These are phyloP conservation scores for Drosophila mauritiana DNA, from an alignment of 1,140 invertebrate species.

Conservation along the genomic window DNA sequence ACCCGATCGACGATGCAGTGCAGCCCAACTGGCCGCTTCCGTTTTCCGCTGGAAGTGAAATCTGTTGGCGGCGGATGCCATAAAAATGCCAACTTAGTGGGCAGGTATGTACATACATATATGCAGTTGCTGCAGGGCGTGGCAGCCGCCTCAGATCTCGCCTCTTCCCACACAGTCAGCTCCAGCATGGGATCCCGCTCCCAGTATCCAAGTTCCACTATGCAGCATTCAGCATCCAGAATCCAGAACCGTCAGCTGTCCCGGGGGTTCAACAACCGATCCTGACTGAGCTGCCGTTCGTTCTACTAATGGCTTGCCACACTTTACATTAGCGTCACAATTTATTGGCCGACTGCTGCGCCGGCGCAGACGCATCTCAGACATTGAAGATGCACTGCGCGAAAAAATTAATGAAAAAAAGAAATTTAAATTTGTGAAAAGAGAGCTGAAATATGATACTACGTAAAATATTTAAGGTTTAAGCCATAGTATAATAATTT, in stretches of 20 bases:
- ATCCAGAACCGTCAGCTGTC: slow-evolving; percentile 50
- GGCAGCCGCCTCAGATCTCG: slow-evolving; percentile 15
- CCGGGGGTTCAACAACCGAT: slow-evolving; percentile 66
- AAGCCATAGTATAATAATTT: too few species aligned
- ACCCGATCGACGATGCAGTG: slow-evolving; percentile 10
- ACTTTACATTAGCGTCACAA: slow-evolving; percentile 82
- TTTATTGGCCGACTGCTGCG: slow-evolving; percentile 71
- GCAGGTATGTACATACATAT: slow-evolving; percentile 13
- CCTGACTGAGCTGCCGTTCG: slow-evolving; percentile 33
- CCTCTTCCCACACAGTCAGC: slow-evolving; percentile 41
- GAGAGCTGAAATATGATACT: too few species aligned
- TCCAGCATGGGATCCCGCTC: background rate
- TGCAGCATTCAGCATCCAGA: background rate
- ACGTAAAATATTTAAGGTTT: too few species aligned
- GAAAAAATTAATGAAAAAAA: background rate
- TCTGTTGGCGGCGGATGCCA: slow-evolving; percentile 71
- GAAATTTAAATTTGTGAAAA: background rate
- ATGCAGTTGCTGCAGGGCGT: slow-evolving; percentile 16
- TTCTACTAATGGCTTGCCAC: slow-evolving; percentile 77
- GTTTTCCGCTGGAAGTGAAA: slow-evolving; percentile 82
- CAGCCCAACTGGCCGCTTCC: slow-evolving; percentile 68
- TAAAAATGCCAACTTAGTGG: slow-evolving; percentile 74
- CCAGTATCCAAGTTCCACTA: background rate
- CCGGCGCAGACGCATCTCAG: slow-evolving; percentile 48
- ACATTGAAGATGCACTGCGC: slow-evolving; percentile 14